Conservation (phyloP, 2,888 invertebrate genomes). For the Chironomus riparius region DNA sequence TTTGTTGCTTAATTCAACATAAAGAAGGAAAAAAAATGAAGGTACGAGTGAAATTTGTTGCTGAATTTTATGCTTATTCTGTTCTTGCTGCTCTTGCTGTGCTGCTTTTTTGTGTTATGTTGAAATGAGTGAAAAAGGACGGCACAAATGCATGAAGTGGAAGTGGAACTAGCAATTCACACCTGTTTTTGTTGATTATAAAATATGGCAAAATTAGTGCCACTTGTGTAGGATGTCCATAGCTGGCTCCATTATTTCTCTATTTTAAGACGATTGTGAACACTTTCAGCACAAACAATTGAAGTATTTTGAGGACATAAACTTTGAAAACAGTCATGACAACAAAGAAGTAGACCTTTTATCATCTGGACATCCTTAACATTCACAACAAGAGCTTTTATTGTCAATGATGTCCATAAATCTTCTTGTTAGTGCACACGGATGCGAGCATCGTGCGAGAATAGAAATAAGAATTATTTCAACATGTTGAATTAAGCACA, state of each 20-base stretch:
- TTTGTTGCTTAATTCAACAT: neutral
- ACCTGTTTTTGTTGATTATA: neutral
- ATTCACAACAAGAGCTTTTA: neutral
- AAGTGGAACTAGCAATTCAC: neutral
- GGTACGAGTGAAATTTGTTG: neutral
- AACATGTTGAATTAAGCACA: neutral
- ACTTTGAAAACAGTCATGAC: too few relatives aligned
- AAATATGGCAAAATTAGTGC: neutral
- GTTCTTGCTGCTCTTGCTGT: neutral
- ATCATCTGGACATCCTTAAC: neutral
- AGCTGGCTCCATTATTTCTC: too few relatives aligned
- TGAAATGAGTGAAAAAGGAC: neutral
- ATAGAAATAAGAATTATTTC: neutral
- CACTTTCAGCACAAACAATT: too few relatives aligned
- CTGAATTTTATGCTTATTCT: neutral
- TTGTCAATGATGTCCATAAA: neutral
- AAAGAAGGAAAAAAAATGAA: neutral
- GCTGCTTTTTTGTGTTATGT: neutral
- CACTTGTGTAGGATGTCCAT: too few relatives aligned
- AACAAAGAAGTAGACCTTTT: too few relatives aligned
- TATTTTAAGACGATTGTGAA: too few relatives aligned
- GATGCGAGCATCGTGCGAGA: neutral
- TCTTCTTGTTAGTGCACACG: neutral
- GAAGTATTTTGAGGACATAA: too few relatives aligned
- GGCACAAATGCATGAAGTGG: neutral